Percentiles rank a stretch among this genome's conserved stretches.
These are phyloP conservation scores for Cheirogaleus medius DNA, from an alignment of 2,113 vertebrate genomes.

Conservation along the genomic window DNA sequence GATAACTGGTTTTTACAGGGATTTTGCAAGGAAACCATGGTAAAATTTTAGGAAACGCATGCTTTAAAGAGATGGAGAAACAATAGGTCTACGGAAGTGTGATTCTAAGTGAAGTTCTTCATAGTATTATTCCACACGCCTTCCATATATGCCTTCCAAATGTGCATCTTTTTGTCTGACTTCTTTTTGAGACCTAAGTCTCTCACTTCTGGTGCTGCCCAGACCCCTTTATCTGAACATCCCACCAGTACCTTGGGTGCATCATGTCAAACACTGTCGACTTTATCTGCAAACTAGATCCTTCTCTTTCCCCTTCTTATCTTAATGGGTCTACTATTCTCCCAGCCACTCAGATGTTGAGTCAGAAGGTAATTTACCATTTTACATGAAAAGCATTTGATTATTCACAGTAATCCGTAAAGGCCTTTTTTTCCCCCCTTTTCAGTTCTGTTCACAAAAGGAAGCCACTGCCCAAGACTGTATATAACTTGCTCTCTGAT, in stretches of 20 bases:
- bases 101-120: neutral
- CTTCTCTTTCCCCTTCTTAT: neutral
- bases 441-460: conserved; percentile 86
- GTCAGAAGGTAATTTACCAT: conserved; percentile 19
- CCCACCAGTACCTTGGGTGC: neutral
- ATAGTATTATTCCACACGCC: neutral
- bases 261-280: neutral
- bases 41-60: neutral
- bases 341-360: neutral
- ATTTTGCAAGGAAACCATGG: neutral
- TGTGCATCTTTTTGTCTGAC: neutral
- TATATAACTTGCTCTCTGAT: conserved; percentile 93
- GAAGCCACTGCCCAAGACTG: conserved; percentile 90
- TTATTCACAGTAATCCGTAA: conserved; percentile 37
- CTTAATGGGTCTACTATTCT: neutral
- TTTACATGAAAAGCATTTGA: conserved; percentile 13
- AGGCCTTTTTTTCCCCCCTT: neutral
- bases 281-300: neutral
- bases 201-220: neutral
- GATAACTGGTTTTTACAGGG: neutral
- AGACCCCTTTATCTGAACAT: neutral
- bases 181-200: neutral
- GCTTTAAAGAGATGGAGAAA: neutral
- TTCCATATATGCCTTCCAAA: neutral
- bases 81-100: neutral